Percentiles rank a stretch among this genome's conserved stretches.
These are phyloP conservation scores for Apamea monoglypha DNA, from an alignment of 2,888 invertebrate species.

Conservation along the genomic window DNA sequence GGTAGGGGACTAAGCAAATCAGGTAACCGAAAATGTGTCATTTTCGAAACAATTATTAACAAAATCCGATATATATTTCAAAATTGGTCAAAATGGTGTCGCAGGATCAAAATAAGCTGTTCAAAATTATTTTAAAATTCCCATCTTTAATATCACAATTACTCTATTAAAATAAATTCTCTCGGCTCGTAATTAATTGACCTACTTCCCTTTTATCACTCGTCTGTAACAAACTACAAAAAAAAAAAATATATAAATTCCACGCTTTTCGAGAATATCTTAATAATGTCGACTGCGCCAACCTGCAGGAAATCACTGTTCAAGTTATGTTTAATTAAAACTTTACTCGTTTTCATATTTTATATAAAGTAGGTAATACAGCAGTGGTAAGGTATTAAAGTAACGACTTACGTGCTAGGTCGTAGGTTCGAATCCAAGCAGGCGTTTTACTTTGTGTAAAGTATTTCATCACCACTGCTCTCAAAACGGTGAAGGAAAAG, in stretches of 20 bases:
- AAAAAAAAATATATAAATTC: slow-evolving; percentile 22
- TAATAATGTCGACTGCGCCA: slow-evolving; percentile 51
- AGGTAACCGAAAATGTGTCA: background rate
- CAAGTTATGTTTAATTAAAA: slow-evolving; percentile 73
- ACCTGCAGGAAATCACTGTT: slow-evolving; percentile 56
- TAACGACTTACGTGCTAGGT: too few relatives aligned
- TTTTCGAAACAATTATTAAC: too few relatives aligned
- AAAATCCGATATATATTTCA: too few relatives aligned
- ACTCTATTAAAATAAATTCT: slow-evolving; percentile 30
- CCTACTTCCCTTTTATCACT: slow-evolving; percentile 51
- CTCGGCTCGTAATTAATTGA: slow-evolving; percentile 48
- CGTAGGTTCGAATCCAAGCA: background rate
- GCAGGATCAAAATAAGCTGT: background rate
- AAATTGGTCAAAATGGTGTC: background rate
- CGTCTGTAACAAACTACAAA: slow-evolving; percentile 32
- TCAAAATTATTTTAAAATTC: background rate
- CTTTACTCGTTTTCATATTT: slow-evolving; percentile 54
- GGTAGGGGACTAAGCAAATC: background rate
- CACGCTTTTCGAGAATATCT: slow-evolving; percentile 42
- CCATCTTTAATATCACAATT: slow-evolving; percentile 16
- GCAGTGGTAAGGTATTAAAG: background rate
- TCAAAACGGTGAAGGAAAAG: background rate
- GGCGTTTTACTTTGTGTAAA: background rate
- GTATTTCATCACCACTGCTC: background rate
- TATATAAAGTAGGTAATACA: background rate